Percentiles rank a stretch among this genome's conserved stretches.
phyloP scores from a whole-genome alignment of 2,113 vertebrate species.

The Cephalopterus ornatus region DNA sequence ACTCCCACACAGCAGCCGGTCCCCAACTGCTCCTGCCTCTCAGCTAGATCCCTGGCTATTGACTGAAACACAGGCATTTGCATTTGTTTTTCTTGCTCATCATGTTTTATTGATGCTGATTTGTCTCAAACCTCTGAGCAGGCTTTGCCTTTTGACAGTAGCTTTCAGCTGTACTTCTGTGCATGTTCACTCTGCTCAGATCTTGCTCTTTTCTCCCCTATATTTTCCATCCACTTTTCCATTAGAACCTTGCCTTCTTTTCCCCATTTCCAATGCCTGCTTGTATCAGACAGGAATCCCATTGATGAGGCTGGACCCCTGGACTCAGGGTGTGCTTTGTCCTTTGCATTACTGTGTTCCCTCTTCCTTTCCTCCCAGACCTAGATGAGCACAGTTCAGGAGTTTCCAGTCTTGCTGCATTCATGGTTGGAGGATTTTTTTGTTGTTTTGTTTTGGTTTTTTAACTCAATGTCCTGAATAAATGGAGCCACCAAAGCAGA shows the following conservation, averaged over 20 bases:
- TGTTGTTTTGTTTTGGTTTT: neutral
- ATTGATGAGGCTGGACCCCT: neutral
- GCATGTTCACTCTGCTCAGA: neutral
- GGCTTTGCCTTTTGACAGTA: conserved; percentile 49
- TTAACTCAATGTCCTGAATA: neutral
- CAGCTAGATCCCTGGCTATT: conserved; percentile 10
- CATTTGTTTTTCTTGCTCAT: conserved; percentile 60
- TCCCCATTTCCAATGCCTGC: neutral
- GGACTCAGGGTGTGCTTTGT: neutral
- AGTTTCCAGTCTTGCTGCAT: neutral
- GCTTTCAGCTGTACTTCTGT: conserved; percentile 18
- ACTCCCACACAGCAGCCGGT: conserved; percentile 23
- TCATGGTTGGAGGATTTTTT: neutral
- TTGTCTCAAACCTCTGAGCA: conserved; percentile 43
- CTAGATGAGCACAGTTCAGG: neutral
- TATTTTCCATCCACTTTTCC: neutral
- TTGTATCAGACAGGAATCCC: neutral
- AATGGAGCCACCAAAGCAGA: neutral
- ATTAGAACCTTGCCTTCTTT: neutral
- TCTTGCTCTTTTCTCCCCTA: neutral
- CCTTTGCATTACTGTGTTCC: neutral
- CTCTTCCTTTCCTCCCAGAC: neutral
- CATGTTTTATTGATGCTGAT: conserved; percentile 61
- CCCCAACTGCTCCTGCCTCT: conserved; percentile 30
- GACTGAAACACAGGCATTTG: conserved; percentile 45